Percentiles rank a stretch among this genome's conserved stretches.
phyloP scores from a whole-genome alignment of 2,888 invertebrate species.

The Agriotes lineatus region DNA sequence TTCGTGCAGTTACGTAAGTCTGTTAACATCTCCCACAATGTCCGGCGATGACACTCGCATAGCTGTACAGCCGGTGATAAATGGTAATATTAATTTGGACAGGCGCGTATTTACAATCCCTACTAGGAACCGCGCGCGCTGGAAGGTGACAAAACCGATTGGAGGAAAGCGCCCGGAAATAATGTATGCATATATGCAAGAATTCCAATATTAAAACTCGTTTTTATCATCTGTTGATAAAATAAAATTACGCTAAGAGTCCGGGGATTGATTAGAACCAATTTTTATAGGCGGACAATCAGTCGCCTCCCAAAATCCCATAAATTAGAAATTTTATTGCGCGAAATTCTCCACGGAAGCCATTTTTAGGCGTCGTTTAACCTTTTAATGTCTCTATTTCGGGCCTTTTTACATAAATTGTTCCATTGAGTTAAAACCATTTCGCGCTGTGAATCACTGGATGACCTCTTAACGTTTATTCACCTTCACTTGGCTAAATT shows the following conservation, averaged over 20 bases:
- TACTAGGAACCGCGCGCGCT: constrained; percentile 3
- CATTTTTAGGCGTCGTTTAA: constrained; percentile 21
- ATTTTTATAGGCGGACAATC: constrained; percentile 36
- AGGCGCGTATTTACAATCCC: constrained; percentile 12
- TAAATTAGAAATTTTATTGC: constrained; percentile 48
- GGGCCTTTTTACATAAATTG: constrained; percentile 19
- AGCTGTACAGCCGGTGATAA: constrained; percentile 1
- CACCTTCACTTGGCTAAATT: constrained; percentile 20
- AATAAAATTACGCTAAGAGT: constrained; percentile 37
- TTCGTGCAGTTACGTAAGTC: constrained; percentile 9
- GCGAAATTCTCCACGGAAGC: constrained; percentile 42
- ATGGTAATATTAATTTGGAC: constrained; percentile 22
- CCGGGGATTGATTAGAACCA: constrained; percentile 36
- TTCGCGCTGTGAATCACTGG: constrained; percentile 7
- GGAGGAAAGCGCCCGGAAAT: constrained; percentile 19
- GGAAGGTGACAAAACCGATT: constrained; percentile 28
- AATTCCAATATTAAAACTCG: constrained; percentile 35
- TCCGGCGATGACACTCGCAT: neutral
- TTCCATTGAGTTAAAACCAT: constrained; percentile 23
- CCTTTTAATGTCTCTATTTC: constrained; percentile 34
- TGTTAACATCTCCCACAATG: neutral
- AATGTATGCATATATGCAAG: constrained; percentile 38
- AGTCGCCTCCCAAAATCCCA: constrained; percentile 40
- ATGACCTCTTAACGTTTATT: constrained; percentile 22
- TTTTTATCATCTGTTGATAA: constrained; percentile 42